These are phyloP conservation scores for Hemichromis elongatus DNA, from an alignment of 2,113 vertebrate species.

Conservation along the genomic window DNA sequence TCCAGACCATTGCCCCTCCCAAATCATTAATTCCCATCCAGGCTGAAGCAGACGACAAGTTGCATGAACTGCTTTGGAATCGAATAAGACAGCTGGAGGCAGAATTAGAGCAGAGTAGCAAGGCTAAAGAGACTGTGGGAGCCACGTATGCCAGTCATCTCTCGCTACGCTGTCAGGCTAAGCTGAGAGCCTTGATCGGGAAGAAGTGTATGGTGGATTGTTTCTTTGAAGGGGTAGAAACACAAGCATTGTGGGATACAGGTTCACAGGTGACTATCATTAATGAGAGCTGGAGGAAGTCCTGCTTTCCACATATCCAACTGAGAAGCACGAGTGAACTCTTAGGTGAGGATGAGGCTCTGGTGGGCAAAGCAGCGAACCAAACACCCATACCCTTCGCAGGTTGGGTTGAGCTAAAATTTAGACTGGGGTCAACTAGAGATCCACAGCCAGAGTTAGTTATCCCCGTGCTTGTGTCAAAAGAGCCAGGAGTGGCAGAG, in stretches of 20 bases:
- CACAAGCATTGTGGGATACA: not conserved
- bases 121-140: too few relatives aligned
- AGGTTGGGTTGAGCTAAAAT: not conserved
- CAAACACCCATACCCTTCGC: not conserved
- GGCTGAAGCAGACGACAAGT: not conserved
- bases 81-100: not conserved
- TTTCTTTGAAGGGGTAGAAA: not conserved
- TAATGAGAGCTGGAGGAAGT: not conserved
- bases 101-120: not conserved
- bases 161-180: not conserved
- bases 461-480: not conserved
- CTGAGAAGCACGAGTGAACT: not conserved
- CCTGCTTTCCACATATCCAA: not conserved
- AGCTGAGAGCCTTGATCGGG: not conserved
- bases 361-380: not conserved
- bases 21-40: accelerated
- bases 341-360: not conserved
- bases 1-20: not conserved
- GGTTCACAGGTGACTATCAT: not conserved
- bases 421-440: not conserved
- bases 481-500: not conserved
- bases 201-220: not conserved
- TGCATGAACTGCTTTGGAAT: not conserved
- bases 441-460: not conserved
- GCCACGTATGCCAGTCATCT: not conserved